Percentiles rank a stretch among this genome's conserved stretches.
Evolutionary conservation across 2,113 vertebrate species (phyloP).

Genomic region (Scopus umbretta): DNA sequence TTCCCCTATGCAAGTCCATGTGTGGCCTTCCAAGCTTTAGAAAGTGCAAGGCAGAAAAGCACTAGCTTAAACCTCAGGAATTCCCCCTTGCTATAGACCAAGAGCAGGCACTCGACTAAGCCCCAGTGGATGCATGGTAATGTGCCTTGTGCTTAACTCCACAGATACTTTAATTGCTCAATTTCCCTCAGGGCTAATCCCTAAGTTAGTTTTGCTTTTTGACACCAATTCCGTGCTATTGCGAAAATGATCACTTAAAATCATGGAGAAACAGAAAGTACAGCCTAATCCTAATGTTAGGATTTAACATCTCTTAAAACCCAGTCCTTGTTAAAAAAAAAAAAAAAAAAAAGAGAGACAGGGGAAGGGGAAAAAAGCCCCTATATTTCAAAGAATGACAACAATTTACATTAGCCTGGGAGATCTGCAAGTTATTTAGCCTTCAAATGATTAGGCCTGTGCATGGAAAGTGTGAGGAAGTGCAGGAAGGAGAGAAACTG

Average conservation of each 20-base stretch:
- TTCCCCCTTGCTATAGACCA: not conserved
- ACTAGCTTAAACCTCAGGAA: not conserved
- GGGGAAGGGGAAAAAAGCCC: not conserved
- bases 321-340: not conserved
- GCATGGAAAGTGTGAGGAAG: not conserved
- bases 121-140: not conserved
- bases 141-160: not conserved
- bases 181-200: not conserved
- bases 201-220: conserved; percentile 18
- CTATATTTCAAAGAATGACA: not conserved
- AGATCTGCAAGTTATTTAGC: not conserved
- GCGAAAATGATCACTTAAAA: not conserved
- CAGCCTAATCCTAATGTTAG: not conserved
- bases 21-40: not conserved
- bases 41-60: not conserved
- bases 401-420: not conserved
- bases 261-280: not conserved
- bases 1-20: not conserved
- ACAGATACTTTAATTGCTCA: conserved; percentile 1
- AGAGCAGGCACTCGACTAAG: not conserved
- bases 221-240: not conserved
- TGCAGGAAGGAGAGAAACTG: not conserved
- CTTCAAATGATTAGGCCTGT: not conserved
- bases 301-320: not conserved
- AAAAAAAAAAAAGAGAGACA: no score